Conservation (phyloP, 1,140 invertebrate species). For the Andrena cerasifolii region DNA sequence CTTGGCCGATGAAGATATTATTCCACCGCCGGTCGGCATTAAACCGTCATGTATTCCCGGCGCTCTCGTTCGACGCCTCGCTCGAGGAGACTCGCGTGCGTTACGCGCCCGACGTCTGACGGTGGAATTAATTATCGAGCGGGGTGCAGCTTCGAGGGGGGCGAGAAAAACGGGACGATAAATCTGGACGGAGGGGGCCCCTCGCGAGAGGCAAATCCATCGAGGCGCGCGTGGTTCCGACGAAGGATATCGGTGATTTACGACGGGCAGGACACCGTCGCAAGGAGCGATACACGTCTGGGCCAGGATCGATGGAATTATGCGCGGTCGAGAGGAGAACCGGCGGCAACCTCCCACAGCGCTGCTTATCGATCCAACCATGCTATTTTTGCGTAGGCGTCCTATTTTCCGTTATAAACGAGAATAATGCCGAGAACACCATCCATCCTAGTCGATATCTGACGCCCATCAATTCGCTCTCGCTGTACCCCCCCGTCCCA, state of each 20-base stretch:
- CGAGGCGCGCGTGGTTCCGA: neutral
- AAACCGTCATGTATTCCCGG: no score
- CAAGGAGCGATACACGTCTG: slow-evolving; percentile 2
- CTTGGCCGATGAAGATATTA: no score
- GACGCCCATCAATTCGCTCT: neutral
- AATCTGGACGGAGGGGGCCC: no score
- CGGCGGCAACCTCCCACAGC: slow-evolving; percentile 7
- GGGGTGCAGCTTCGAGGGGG: no score
- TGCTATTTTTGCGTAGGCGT: slow-evolving; percentile 32
- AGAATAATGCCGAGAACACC: slow-evolving; percentile 21
- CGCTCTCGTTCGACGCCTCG: no score
- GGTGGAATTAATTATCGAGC: no score
- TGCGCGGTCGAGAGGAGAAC: slow-evolving; percentile 12
- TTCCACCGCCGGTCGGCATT: no score
- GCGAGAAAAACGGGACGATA: no score
- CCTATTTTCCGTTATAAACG: slow-evolving; percentile 37
- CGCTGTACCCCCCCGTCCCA: neutral
- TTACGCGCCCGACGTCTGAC: no score
- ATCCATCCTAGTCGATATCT: neutral
- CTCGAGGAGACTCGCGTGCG: no score
- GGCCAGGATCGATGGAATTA: slow-evolving; percentile 43
- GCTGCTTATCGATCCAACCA: slow-evolving; percentile 35
- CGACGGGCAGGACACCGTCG: neutral
- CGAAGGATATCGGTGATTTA: neutral
- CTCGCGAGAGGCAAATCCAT: neutral